Base-by-base conservation (phyloP, 92 coral and sea anemone genomes). In the Porites evermanni region DNA sequence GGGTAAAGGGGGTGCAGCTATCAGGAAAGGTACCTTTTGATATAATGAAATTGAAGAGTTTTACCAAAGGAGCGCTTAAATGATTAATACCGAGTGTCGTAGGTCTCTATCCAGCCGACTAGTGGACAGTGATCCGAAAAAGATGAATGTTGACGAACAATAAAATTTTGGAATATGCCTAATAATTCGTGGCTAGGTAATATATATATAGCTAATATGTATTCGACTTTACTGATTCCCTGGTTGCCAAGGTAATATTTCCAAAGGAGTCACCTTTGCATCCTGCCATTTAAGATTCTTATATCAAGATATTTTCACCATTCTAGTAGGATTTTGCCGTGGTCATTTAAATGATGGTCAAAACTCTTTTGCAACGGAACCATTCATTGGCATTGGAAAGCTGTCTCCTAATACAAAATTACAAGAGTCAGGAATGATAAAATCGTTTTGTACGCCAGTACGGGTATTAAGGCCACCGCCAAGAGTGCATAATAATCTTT, bases 191-290 rank as follows among this genome's bases (percentile, higher is more conserved):
- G 90, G 54, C 66, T 77, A 44, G 32, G n/a, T n/a, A n/a, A n/a
- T n/a, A n/a, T n/a, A n/a, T n/a, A n/a, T n/a, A n/a, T n/a, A n/a
- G n/a, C 53, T 10, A 90, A 67, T 23, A 90, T 85, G 73, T 90
- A 90, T 58, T 86, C 87, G 1, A 86, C 88, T 18, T 74, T 82
- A 47, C 90, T 86, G 32, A 24, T 17, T 26, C 90, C 88, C 10
- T 85, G 82, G 47, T 86, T 50, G 16, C 93, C 93, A 80, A 90
- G 26, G 93, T 86, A 24, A 75, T 68, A 47, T 80, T 75, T 32
- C 90, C 88, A 77, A 90, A 73, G 2, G 90, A 81, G 78, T 90
- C 90, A 23, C 93, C 93, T 72, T 72, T 26, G 53, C 73, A 83
- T 26, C 73, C 92, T 56, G 11, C 87, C 92, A 18, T 89, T 89